phyloP scores from a whole-genome alignment of 2,797 vertebrate genomes.

The Anableps anableps region DNA sequence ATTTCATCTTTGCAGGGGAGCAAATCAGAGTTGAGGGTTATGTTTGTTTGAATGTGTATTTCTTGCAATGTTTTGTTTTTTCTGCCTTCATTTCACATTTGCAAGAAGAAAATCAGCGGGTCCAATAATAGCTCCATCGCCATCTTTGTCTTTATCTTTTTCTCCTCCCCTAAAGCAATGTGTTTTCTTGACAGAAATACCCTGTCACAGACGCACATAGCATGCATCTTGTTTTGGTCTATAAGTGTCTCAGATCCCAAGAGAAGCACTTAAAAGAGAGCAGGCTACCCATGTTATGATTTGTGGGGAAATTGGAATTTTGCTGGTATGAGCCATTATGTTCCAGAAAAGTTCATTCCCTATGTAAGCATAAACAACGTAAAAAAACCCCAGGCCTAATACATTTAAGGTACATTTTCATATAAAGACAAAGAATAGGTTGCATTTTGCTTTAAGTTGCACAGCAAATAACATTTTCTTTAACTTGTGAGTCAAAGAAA shows the following conservation, averaged over 20 bases:
- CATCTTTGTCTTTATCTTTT: slow-evolving; percentile 65
- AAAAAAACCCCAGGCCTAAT: not conserved
- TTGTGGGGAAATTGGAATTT: slow-evolving; percentile 34
- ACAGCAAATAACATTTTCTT: not conserved
- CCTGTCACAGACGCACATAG: slow-evolving; percentile 40
- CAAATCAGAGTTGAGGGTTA: slow-evolving; percentile 12
- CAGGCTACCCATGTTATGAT: slow-evolving; percentile 41
- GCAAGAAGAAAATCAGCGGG: slow-evolving; percentile 39
- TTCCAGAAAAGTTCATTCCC: slow-evolving; percentile 26
- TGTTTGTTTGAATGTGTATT: slow-evolving; percentile 37
- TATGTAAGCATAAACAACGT: slow-evolving; percentile 8
- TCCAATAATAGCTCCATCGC: slow-evolving; percentile 53
- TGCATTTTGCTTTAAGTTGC: not conserved
- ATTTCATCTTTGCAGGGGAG: slow-evolving; percentile 4
- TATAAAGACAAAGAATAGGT: not conserved
- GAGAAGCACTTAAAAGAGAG: slow-evolving; percentile 52
- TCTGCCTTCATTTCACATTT: slow-evolving; percentile 34
- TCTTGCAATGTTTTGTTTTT: slow-evolving; percentile 39
- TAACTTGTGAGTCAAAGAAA: not conserved
- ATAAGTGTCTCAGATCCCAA: slow-evolving; percentile 43
- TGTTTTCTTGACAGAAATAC: slow-evolving; percentile 51
- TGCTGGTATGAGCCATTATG: slow-evolving; percentile 23
- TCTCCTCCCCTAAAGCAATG: slow-evolving; percentile 47
- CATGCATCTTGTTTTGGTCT: slow-evolving; percentile 42
- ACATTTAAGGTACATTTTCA: not conserved